These are phyloP conservation scores for Micromussa lordhowensis DNA, from an alignment of 92 coral and sea anemone genomes.

Conservation along the genomic window DNA sequence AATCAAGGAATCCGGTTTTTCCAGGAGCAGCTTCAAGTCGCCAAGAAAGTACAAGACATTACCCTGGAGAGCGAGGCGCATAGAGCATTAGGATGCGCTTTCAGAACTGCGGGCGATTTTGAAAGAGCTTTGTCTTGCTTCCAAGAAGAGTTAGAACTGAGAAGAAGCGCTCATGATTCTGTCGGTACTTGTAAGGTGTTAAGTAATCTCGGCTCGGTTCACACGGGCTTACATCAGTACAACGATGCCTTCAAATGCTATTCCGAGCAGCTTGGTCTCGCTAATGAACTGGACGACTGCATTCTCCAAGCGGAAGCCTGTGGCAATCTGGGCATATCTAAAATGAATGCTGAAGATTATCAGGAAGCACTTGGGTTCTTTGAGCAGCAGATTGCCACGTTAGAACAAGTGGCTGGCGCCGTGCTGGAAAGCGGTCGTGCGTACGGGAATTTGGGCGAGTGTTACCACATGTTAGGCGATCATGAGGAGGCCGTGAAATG, in stretches of 20 bases:
- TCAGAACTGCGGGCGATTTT: slow-evolving; percentile 80
- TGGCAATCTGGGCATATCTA: slow-evolving; percentile 89
- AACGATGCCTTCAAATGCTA: slow-evolving; percentile 85
- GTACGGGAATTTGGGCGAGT: slow-evolving; percentile 93
- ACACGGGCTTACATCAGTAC: slow-evolving; percentile 64
- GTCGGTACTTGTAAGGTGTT: slow-evolving; percentile 84
- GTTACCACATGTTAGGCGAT: slow-evolving; percentile 81
- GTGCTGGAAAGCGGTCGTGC: slow-evolving; percentile 94
- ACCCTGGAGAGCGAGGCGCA: slow-evolving; percentile 83
- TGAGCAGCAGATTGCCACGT: slow-evolving; percentile 82
- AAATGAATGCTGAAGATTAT: slow-evolving; percentile 76
- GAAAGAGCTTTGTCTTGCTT: slow-evolving; percentile 86
- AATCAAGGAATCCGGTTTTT: slow-evolving; percentile 85
- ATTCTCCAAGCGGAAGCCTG: slow-evolving; percentile 76
- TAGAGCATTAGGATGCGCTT: slow-evolving; percentile 89
- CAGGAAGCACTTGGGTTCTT: slow-evolving; percentile 86
- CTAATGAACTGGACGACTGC: slow-evolving; percentile 81
- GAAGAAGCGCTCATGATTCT: slow-evolving; percentile 65
- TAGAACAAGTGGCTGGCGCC: slow-evolving; percentile 78
- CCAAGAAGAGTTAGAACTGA: slow-evolving; percentile 77
- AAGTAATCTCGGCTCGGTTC: slow-evolving; percentile 87
- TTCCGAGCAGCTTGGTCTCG: slow-evolving; percentile 82
- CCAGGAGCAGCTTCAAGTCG: slow-evolving; percentile 85
- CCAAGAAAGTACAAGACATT: slow-evolving; percentile 78
- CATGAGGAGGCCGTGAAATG: slow-evolving; percentile 82